Base-by-base conservation (phyloP, 2,113 vertebrate genomes). In the Stegastes partitus region DNA sequence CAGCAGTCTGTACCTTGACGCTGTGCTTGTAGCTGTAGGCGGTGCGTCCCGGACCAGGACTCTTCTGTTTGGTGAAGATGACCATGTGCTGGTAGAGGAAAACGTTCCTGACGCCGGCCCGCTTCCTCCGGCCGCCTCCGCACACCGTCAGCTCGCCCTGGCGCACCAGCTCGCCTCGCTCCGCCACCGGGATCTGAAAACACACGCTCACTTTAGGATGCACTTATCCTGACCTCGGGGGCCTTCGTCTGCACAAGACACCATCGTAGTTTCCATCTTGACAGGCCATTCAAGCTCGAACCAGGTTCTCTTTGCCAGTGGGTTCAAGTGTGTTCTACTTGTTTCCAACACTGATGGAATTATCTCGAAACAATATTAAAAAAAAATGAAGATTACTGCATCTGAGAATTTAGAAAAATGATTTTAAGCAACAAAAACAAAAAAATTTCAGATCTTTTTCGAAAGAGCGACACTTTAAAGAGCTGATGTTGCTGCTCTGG, bases 31-130 rank as follows among this genome's bases (percentile, higher is more conserved):
- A 95, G 86, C 93, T 95, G 83, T 96, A 97, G 28, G 68, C 63
- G 25, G 85, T 92, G 49, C 93, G 88, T 3, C 93, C 95, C 0
- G 93, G 92, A 14, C 92, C 90, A 0, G 93, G 64, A n/a, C 92
- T 95, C 89, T 96, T 97, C 77, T 93, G 93, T 78, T 98, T 98
- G 93, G 95, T 96, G 88, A 98, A 95, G 70, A 98, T 92, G 62
- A 98, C 81, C 11, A 94, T 84, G 65, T 96, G 94, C 77, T 97
- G 96, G 83, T 97, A 98, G 54, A 98, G 96, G 88, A 98, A 98
- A 61, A 96, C 89, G 1, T 92, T 96, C 55, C 97, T 94, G 42
- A 94, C 69, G 3, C 95, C 95, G 0, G 85, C 82, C 47, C 95
- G 94, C 85, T 96, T 97, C 68, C 95, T 94, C 3, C 96, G 91